phyloP scores from a whole-genome alignment of 2,888 invertebrate genomes.

The Drosophila macrospina region DNA sequence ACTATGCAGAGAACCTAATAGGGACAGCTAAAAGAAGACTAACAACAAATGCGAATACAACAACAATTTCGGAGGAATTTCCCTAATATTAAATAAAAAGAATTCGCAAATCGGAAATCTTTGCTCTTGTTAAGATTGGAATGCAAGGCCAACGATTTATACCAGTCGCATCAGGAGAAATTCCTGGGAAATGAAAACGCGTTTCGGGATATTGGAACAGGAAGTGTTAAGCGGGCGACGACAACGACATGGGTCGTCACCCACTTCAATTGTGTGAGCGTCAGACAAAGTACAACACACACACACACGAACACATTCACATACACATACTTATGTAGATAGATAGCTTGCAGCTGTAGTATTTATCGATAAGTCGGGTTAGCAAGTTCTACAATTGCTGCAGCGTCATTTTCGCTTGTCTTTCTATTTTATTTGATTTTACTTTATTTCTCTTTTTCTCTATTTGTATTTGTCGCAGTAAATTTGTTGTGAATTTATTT shows the following conservation, averaged over 20 bases:
- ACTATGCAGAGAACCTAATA: too few relatives aligned
- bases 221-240: slow-evolving; percentile 4
- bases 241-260: slow-evolving; percentile 33
- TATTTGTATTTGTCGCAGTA: slow-evolving; percentile 56
- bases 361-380: slow-evolving; percentile 21
- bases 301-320: slow-evolving; percentile 13
- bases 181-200: slow-evolving; percentile 9
- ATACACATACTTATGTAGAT: neutral
- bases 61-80: neutral
- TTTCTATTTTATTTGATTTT: slow-evolving; percentile 16
- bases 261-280: slow-evolving; percentile 45
- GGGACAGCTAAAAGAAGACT: too few relatives aligned
- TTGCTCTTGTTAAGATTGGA: slow-evolving; percentile 3
- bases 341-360: neutral
- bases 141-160: slow-evolving; percentile 1
- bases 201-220: slow-evolving; percentile 24
- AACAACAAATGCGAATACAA: too few relatives aligned
- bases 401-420: slow-evolving; percentile 23
- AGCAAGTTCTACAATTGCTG: slow-evolving; percentile 22
- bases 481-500: slow-evolving; percentile 60
- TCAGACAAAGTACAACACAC: slow-evolving; percentile 36
- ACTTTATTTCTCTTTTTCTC: slow-evolving; percentile 23
- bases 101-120: neutral
- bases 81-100: neutral
- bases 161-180: neutral